phyloP scores from a whole-genome alignment of 2,888 invertebrate genomes.

The Nomada lathburiana region DNA sequence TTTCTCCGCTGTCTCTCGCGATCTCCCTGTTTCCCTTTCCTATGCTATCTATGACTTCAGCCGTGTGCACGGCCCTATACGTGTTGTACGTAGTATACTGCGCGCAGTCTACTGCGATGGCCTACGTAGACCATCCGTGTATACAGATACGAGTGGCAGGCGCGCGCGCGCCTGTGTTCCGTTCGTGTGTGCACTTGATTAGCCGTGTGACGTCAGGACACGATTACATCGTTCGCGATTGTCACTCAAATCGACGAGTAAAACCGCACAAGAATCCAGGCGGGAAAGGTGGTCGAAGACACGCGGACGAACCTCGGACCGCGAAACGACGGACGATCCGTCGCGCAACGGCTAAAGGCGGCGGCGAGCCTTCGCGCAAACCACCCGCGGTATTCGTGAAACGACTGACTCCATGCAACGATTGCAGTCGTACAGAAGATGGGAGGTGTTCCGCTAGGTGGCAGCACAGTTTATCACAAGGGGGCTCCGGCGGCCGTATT shows the following conservation, averaged over 20 bases:
- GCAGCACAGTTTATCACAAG: constrained; percentile 73
- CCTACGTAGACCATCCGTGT: constrained; percentile 48
- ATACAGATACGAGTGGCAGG: constrained; percentile 55
- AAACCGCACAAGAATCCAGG: constrained; percentile 41
- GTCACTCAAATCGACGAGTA: constrained; percentile 73
- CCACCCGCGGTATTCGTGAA: constrained; percentile 80
- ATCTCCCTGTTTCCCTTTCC: constrained; percentile 51
- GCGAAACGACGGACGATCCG: constrained; percentile 59
- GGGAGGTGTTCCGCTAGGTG: constrained; percentile 74
- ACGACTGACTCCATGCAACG: constrained; percentile 81
- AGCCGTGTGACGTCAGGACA: constrained; percentile 82
- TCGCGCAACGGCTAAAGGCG: constrained; percentile 63
- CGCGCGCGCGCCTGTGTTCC: constrained; percentile 65
- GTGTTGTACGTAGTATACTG: constrained; percentile 42
- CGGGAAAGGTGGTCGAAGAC: constrained; percentile 58
- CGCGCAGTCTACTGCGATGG: constrained; percentile 20
- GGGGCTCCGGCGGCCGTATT: constrained; percentile 76
- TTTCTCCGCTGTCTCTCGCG: constrained; percentile 47
- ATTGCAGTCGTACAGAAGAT: constrained; percentile 75
- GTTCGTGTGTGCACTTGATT: constrained; percentile 82
- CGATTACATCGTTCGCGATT: constrained; percentile 82
- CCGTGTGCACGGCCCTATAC: constrained; percentile 54
- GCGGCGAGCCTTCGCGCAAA: constrained; percentile 72
- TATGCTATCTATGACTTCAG: constrained; percentile 57
- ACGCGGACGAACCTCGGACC: constrained; percentile 43